Conservation (phyloP, 2,113 vertebrate genomes). For the Pelecanoides urinatrix region DNA sequence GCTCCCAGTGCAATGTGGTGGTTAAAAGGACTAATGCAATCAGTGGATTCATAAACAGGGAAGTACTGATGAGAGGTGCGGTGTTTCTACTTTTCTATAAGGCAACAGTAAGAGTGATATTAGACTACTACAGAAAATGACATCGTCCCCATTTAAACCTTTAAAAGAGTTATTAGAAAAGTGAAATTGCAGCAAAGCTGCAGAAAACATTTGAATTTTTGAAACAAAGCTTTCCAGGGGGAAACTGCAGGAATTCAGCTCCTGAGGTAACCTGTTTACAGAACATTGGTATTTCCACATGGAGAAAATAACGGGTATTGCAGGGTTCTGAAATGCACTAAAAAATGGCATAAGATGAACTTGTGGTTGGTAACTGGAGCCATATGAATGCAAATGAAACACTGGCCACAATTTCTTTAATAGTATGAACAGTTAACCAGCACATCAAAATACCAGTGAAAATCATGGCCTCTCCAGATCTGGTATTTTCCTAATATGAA, state of each 20-base stretch:
- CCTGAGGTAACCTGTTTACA: neutral
- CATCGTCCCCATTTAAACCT: neutral
- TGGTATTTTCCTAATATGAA: neutral
- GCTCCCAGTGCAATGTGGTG: neutral
- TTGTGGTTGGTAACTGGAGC: neutral
- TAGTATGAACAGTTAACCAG: neutral
- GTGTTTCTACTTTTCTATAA: neutral
- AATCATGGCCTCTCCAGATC: neutral
- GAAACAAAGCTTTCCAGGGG: neutral
- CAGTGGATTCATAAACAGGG: neutral
- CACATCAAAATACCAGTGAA: neutral
- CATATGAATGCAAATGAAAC: neutral
- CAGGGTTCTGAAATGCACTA: neutral
- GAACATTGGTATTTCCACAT: rapidly evolving
- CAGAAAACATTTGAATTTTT: neutral
- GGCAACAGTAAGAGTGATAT: neutral
- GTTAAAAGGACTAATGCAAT: neutral
- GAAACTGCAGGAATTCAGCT: neutral
- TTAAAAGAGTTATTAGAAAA: neutral
- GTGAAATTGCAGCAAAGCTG: neutral
- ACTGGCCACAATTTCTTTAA: neutral
- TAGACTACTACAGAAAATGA: neutral
- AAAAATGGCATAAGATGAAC: neutral
- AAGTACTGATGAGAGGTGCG: neutral
- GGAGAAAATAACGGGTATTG: neutral